Evolutionary conservation across 2,888 invertebrate genomes (phyloP).

Genomic region (Conistra vaccinii): DNA sequence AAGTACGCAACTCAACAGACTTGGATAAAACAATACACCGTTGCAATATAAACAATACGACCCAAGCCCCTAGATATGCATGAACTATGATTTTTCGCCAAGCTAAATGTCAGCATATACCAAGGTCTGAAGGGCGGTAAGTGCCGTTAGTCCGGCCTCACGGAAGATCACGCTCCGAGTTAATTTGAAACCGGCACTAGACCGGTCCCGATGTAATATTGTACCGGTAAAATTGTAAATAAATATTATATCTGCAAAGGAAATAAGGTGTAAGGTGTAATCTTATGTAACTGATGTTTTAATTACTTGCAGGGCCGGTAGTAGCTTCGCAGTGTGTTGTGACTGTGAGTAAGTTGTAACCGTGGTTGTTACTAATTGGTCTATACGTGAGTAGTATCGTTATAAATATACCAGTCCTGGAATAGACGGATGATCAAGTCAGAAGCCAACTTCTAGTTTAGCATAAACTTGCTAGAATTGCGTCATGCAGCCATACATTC

Average conservation of each 20-base stretch:
- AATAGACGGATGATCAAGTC: neutral
- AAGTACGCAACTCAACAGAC: neutral
- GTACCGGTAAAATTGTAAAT: constrained; percentile 50
- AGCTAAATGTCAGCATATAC: constrained; percentile 58
- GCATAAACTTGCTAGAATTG: neutral
- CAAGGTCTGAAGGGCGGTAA: constrained; percentile 58
- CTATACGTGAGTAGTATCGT: neutral
- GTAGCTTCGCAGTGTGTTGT: constrained; percentile 1
- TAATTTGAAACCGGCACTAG: constrained; percentile 67
- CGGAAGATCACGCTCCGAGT: constrained; percentile 70
- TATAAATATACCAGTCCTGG: neutral
- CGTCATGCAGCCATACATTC: neutral
- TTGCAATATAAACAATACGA: constrained; percentile 30
- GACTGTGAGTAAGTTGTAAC: constrained; percentile 24
- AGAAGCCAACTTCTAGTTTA: neutral
- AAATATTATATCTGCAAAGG: constrained; percentile 46
- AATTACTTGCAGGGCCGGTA: constrained; percentile 33
- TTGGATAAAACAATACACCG: constrained; percentile 3
- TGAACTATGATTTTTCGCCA: constrained; percentile 57
- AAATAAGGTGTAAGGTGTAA: constrained; percentile 26
- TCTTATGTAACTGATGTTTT: constrained; percentile 49
- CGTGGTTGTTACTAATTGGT: constrained; percentile 11
- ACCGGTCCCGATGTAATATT: constrained; percentile 60
- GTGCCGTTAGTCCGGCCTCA: constrained; percentile 69
- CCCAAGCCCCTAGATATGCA: constrained; percentile 38